Percentiles rank a stretch among this genome's conserved stretches.
phyloP scores from a whole-genome alignment of 1,140 invertebrate genomes.

The Formica exsecta region DNA sequence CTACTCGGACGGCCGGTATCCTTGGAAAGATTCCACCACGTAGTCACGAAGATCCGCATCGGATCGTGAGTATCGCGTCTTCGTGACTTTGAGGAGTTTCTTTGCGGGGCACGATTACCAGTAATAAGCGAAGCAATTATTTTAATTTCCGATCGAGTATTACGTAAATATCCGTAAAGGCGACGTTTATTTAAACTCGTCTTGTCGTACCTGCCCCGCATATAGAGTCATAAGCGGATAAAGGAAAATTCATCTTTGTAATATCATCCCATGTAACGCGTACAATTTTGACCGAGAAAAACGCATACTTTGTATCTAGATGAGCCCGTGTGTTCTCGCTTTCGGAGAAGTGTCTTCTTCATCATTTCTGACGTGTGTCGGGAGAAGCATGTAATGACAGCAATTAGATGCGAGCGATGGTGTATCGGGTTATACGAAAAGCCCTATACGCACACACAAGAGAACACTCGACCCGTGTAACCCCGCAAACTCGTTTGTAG shows the following conservation, averaged over 20 bases:
- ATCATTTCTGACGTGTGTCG: not conserved
- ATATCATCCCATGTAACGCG: not conserved
- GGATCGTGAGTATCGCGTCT: conserved; percentile 47
- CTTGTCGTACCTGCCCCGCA: conserved; percentile 21
- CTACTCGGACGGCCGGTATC: conserved; percentile 34
- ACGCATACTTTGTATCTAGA: not conserved
- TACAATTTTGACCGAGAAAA: not conserved
- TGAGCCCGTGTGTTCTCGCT: not conserved
- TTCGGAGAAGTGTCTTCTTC: not conserved
- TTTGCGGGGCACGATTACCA: conserved; percentile 53
- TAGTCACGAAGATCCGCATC: conserved; percentile 59
- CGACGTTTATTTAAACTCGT: conserved; percentile 63
- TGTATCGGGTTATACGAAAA: not conserved
- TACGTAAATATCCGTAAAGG: conserved; percentile 67
- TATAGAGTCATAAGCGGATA: conserved; percentile 25
- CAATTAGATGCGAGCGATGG: conserved; percentile 16
- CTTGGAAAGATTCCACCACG: conserved; percentile 35
- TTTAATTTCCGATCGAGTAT: conserved; percentile 49
- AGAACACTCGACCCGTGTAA: not conserved
- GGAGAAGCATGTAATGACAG: not conserved
- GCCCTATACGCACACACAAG: too few relatives aligned
- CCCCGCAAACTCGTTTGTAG: not conserved
- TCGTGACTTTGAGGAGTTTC: conserved; percentile 51
- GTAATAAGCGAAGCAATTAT: conserved; percentile 72
- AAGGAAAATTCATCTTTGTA: not conserved